phyloP scores from a whole-genome alignment of 2,113 vertebrate species.

The Cebidichthys violaceus region DNA sequence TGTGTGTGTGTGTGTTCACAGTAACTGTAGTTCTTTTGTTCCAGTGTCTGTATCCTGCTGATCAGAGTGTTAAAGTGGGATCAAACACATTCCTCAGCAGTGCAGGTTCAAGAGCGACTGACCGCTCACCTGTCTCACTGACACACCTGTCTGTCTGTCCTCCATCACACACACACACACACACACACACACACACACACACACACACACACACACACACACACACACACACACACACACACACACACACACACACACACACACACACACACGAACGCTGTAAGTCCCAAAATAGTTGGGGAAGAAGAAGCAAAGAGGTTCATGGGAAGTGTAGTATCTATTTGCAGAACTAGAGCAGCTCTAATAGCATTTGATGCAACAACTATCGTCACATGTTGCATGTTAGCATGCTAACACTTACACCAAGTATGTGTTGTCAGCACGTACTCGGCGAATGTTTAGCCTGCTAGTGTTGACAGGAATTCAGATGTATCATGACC shows the following conservation, averaged over 20 bases:
- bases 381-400: not conserved
- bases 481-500: too few species aligned
- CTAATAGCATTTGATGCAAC: not conserved
- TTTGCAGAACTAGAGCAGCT: not conserved
- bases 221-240: not conserved
- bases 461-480: not conserved
- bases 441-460: not conserved
- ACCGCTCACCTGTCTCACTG: conserved; percentile 33
- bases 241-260: not conserved
- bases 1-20: conserved; percentile 18
- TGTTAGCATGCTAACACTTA: not conserved
- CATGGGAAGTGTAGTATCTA: conserved; percentile 8
- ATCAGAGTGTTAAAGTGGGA: conserved; percentile 18
- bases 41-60: conserved; percentile 22
- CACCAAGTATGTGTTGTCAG: not conserved
- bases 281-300: not conserved
- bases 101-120: conserved; percentile 6
- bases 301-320: not conserved
- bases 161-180: not conserved
- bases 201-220: not conserved
- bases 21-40: conserved; percentile 41
- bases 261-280: not conserved
- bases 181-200: not conserved
- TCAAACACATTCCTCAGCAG: conserved; percentile 56
- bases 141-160: not conserved